Conservation (phyloP, 2,888 invertebrate genomes). For the Mesorhabditis sp. region DNA sequence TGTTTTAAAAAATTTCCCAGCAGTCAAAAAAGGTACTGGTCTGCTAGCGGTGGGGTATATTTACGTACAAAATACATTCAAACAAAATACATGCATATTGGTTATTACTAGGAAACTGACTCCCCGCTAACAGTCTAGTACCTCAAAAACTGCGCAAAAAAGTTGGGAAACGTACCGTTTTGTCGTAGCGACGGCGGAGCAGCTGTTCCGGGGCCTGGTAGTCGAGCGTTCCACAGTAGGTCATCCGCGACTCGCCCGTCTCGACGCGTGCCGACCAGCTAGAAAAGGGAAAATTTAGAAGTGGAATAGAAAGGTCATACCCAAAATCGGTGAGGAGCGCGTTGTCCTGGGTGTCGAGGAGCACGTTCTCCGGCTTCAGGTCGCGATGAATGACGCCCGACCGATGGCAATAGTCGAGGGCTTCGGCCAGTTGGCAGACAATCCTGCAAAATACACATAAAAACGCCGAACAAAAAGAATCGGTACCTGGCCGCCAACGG, state of each 20-base stretch:
- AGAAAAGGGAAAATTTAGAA: not conserved
- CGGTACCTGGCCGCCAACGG: not conserved
- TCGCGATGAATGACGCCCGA: not conserved
- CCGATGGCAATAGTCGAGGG: not conserved
- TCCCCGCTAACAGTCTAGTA: too few relatives aligned
- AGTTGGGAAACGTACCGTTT: not conserved
- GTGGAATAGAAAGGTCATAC: not conserved
- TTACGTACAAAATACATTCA: too few relatives aligned
- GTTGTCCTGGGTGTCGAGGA: not conserved
- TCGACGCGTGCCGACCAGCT: conserved; percentile 3
- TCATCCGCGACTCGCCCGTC: not conserved
- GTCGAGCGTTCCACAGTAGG: conserved; percentile 2
- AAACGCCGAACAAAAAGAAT: not conserved
- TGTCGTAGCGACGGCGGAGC: not conserved
- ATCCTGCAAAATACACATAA: not conserved
- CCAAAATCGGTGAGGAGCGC: not conserved
- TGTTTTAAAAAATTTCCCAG: too few relatives aligned
- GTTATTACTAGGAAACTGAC: too few relatives aligned
- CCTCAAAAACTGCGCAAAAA: not conserved
- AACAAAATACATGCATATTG: too few relatives aligned
- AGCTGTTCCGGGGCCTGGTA: not conserved
- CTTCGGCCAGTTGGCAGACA: not conserved
- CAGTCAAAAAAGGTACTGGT: too few relatives aligned
- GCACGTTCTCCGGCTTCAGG: conserved; percentile 6
- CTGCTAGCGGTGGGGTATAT: too few relatives aligned